These are phyloP conservation scores for Xerus rutilus DNA, from an alignment of 2,797 vertebrate genomes.

Conservation along the genomic window DNA sequence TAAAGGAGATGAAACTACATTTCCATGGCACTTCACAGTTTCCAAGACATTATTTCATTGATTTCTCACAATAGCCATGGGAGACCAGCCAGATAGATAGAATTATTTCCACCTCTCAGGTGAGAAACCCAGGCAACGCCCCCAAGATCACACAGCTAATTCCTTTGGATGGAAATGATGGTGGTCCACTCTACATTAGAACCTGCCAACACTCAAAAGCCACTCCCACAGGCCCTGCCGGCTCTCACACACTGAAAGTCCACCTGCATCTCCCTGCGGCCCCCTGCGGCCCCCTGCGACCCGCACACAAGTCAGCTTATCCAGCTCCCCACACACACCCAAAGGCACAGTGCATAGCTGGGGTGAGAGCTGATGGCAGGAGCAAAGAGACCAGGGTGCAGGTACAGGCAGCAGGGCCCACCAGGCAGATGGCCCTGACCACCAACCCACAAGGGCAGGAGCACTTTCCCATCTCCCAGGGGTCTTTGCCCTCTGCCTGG, in stretches of 20 bases:
- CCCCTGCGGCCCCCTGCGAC: background rate
- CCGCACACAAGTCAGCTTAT: background rate
- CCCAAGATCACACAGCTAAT: background rate
- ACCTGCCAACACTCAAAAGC: background rate
- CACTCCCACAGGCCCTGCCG: too few species aligned
- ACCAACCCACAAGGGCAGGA: fast-evolving
- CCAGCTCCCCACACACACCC: background rate
- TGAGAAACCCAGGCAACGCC: background rate
- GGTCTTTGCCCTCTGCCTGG: fast-evolving
- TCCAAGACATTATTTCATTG: background rate
- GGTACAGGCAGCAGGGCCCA: background rate
- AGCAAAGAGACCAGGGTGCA: background rate
- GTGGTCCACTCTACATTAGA: background rate
- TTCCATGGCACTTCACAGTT: background rate
- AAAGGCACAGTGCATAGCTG: background rate
- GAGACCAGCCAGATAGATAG: background rate
- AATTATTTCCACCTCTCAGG: background rate
- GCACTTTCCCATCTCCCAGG: fast-evolving
- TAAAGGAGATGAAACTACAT: background rate
- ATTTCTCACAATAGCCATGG: background rate
- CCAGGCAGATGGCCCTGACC: background rate
- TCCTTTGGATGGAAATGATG: background rate
- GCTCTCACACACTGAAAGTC: background rate
- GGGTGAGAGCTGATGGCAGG: background rate
- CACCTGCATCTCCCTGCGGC: background rate